Evolutionary conservation across 2,888 invertebrate species (phyloP).

Genomic region (Dryomyza anilis): DNA sequence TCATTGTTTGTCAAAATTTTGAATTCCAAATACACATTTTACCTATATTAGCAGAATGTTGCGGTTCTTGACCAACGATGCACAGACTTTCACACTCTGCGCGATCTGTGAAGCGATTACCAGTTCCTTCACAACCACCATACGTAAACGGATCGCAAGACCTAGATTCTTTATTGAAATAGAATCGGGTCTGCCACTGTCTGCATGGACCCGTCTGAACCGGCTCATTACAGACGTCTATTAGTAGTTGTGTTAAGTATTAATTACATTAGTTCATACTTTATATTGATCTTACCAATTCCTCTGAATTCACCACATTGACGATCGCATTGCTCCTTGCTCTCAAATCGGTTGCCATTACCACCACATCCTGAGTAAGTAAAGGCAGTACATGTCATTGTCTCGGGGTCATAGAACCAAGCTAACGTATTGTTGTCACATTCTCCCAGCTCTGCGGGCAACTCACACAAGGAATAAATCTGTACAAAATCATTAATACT

Average conservation of each 20-base stretch:
- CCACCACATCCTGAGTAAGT: conserved; percentile 75
- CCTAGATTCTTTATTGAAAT: conserved; percentile 68
- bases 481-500: conserved; percentile 28
- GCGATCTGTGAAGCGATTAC: conserved; percentile 79
- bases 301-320: conserved; percentile 76
- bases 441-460: conserved; percentile 70
- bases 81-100: conserved; percentile 79
- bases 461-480: conserved; percentile 52
- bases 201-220: conserved; percentile 75
- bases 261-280: background rate
- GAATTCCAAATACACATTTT: too few species aligned
- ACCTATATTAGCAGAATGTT: conserved; percentile 48
- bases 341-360: conserved; percentile 75
- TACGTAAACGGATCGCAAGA: conserved; percentile 75
- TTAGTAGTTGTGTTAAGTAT: background rate
- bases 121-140: conserved; percentile 84
- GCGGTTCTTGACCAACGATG: conserved; percentile 66
- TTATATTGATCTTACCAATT: conserved; percentile 66
- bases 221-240: conserved; percentile 75
- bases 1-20: background rate
- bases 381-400: conserved; percentile 68
- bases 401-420: conserved; percentile 75
- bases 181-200: conserved; percentile 67
- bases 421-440: conserved; percentile 70
- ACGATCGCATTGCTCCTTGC: conserved; percentile 78